A percentile compares a stretch with the other conserved stretches of the same genome.
Conservation (phyloP, 2,888 invertebrate genomes). For the Lumbricus terrestris region DNA sequence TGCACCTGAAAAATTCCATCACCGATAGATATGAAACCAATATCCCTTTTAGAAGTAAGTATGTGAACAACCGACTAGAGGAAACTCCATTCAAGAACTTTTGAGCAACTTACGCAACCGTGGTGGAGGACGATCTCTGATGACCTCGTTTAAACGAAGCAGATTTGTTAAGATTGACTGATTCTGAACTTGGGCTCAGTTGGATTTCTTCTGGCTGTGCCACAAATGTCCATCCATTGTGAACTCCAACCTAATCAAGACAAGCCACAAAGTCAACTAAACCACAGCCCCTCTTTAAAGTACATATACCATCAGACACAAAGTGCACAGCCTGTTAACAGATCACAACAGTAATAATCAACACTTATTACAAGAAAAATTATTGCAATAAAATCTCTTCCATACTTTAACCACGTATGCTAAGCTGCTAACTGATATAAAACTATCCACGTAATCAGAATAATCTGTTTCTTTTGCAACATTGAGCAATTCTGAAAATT, state of each 20-base stretch:
- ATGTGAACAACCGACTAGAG: background rate
- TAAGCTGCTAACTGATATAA: background rate
- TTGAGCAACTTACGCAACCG: slow-evolving; percentile 36
- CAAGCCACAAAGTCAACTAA: background rate
- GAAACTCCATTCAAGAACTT: background rate
- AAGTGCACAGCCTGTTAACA: background rate
- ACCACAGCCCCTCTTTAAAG: background rate
- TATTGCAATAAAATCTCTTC: background rate
- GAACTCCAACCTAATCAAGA: slow-evolving; percentile 59
- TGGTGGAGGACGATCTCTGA: slow-evolving; percentile 36
- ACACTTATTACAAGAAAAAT: background rate
- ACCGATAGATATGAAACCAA: background rate
- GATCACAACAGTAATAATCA: background rate
- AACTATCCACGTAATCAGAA: background rate
- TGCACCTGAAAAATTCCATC: too few relatives aligned
- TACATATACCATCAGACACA: background rate
- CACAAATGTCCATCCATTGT: slow-evolving; percentile 62
- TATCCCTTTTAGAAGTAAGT: background rate
- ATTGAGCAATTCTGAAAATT: background rate
- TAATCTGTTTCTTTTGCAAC: background rate
- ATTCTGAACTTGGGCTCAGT: slow-evolving; percentile 45
- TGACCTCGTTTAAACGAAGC: slow-evolving; percentile 32
- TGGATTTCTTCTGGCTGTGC: slow-evolving; percentile 59
- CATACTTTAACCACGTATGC: background rate
- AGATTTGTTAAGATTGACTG: background rate